Base-by-base conservation (phyloP, 2,888 invertebrate genomes). In the Ectemnius continuus region DNA sequence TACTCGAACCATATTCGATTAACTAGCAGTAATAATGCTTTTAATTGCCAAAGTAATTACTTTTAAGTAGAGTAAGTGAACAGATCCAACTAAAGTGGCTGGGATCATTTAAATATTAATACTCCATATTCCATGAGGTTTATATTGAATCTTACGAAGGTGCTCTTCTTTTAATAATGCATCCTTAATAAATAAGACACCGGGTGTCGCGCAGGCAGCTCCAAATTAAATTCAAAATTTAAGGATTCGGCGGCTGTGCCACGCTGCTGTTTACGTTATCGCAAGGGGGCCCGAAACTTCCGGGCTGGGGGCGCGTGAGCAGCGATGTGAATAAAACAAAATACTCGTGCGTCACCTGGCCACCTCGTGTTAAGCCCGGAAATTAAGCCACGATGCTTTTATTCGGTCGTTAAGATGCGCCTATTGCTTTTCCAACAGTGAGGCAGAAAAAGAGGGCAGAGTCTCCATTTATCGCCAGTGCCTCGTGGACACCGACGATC, bases 351-450 rank as follows among this genome's bases (percentile, higher is more conserved):
- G 78, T 80, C 82, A 82, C 73, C 82, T 82, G 82, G 78, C 13
- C 76, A 61, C 52, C 67, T 71, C 76, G 78, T 75, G 79, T 68
- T 79, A 70, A 71, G 70, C 57, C 62, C 71, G 82, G 36, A 82
- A 86, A 86, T 86, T 86, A 86, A 86, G 80, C 84, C 76, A 75
- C 81, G 79, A 76, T 74, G 76, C 77, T 84, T 82, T 85, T 85
- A 85, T 79, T 82, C 77, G 77, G 78, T 81, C 84, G 77, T 85
- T 85, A 85, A 83, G 81, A 75, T 71, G 78, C 77, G 80, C 83
- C 81, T 75, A 82, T 61, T 73, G 78, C 79, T 75, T 78, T 66
- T 68, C 61, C 71, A 61, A 6, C 36, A 11, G 36, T 11, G 36
- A 36, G 8, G 11, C 1, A 6, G 36, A 11, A 11, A 11, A 11